phyloP scores from a whole-genome alignment of 2,888 invertebrate genomes.

The Macrosoma leucophasiata region DNA sequence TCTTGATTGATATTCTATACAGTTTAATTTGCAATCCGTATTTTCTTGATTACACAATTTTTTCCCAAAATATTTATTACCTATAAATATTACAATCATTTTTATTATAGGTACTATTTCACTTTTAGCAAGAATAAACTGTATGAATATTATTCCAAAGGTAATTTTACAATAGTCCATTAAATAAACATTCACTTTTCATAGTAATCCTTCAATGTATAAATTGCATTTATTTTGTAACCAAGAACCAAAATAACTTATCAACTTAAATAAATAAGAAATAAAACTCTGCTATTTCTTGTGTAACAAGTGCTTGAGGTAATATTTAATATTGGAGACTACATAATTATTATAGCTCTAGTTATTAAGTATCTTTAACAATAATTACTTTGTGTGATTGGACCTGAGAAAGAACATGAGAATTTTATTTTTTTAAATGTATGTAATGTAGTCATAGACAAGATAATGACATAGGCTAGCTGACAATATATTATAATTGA shows the following conservation, averaged over 20 bases:
- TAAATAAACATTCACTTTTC: constrained; percentile 24
- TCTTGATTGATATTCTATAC: constrained; percentile 64
- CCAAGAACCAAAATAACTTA: no score
- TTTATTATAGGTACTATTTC: no score
- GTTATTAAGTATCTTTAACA: no score
- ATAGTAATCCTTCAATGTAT: no score
- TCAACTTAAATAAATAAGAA: constrained; percentile 20
- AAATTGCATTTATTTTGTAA: no score
- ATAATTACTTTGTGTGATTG: no score
- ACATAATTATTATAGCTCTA: constrained; percentile 9
- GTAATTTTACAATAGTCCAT: constrained; percentile 19
- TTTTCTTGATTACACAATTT: no score
- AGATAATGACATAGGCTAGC: constrained; percentile 4
- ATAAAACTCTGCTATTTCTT: constrained; percentile 26
- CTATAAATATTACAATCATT: no score
- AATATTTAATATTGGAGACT: constrained; percentile 20
- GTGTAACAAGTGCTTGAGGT: constrained; percentile 35
- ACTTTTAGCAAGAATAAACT: no score
- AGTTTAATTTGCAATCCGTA: constrained; percentile 47
- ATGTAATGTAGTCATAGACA: no score
- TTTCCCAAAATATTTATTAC: constrained; percentile 5
- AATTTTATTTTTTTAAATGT: no score
- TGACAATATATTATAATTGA: constrained; percentile 13
- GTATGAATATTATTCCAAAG: constrained; percentile 26
- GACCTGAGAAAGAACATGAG: no score